Base-by-base conservation (phyloP, 1,140 invertebrate genomes). In the Drosophila takahashii region DNA sequence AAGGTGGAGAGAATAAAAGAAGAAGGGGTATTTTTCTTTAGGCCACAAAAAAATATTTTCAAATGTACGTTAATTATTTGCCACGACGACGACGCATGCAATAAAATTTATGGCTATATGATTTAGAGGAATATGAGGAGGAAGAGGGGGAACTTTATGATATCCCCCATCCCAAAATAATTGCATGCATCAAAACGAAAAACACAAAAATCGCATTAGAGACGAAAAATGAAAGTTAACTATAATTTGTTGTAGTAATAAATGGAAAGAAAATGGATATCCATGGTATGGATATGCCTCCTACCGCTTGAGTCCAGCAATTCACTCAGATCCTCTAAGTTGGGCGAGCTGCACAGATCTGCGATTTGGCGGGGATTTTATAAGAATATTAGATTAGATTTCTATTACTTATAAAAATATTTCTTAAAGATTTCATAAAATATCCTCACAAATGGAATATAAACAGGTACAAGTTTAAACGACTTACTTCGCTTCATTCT, bases 61-160 rank as follows among this genome's bases (percentile, higher is more conserved):
- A 90, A 89, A 89, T 89, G 87, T 84, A 75, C 84, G 84, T 89
- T 89, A 89, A 89, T 89, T 89, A 89, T 89, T 89, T 71, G 64
- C 64, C 81, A 89, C 87, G 77, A 70, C 47, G 65, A 53, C 54
- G 64, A 39, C 59, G 79, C 84, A 89, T 84, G 84, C 84, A 80
- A 89, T 89, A 89, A 80, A 89, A 78, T 87, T 89, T 87, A 87
- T 81, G 79, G 65, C 61, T 79, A 80, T 83, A 79, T 58, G 77
- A 60, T 57, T 61, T 44, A 42, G 56, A 54, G 62, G 70, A 32
- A 54, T 53, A 47, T 26, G 64, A 11, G 39, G 15, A 8, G 36
- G 36, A 10, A 32, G 11, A 42, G 29, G 27, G 48, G 32, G 34
- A 51, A n/a, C 27, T 70, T 71, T 71, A 71, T 27, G 64, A 54